phyloP scores from a whole-genome alignment of 2,888 invertebrate genomes.

The Drosophila koepferae region DNA sequence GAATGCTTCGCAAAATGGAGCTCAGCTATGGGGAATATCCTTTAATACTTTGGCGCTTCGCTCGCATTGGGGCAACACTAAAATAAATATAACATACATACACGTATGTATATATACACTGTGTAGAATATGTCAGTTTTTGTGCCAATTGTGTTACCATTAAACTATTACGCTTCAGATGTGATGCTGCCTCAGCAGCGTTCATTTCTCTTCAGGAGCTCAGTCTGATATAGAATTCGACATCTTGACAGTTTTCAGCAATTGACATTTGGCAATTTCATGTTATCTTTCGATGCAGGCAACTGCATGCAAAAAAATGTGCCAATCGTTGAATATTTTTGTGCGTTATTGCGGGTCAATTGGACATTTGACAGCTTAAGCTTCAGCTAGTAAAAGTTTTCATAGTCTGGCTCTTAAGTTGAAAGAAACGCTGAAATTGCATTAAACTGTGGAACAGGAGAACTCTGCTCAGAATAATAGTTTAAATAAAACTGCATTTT shows the following conservation, averaged over 20 bases:
- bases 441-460: not conserved
- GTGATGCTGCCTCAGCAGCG: conserved; percentile 16
- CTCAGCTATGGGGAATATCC: conserved; percentile 36
- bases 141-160: conserved; percentile 66
- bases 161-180: conserved; percentile 64
- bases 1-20: conserved; percentile 40
- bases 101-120: conserved; percentile 1
- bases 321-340: conserved; percentile 13
- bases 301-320: conserved; percentile 15
- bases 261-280: conserved; percentile 53
- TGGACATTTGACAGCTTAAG: conserved; percentile 11
- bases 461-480: not conserved
- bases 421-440: not conserved
- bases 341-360: not conserved
- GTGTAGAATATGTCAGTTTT: conserved; percentile 59
- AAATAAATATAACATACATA: conserved; percentile 6
- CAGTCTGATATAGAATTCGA: conserved; percentile 36
- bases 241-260: conserved; percentile 41
- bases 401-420: not conserved
- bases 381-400: conserved; percentile 2
- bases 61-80: conserved; percentile 11
- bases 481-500: not conserved
- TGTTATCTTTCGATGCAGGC: conserved; percentile 42
- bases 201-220: not conserved
- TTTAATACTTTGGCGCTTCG: conserved; percentile 26